Evolutionary conservation across 2,888 invertebrate genomes (phyloP).

Genomic region (Leucozona laternaria): DNA sequence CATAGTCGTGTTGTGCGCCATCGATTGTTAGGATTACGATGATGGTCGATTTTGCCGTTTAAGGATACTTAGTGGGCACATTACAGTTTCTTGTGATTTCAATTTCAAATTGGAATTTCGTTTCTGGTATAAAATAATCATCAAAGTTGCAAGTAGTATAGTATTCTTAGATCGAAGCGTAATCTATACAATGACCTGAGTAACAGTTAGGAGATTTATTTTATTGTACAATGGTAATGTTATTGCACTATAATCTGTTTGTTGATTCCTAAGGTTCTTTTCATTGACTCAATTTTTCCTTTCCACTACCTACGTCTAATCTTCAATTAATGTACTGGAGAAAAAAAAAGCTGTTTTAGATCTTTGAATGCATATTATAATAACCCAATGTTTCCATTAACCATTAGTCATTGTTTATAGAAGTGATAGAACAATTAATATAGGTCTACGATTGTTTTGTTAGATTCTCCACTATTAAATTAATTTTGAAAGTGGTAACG

Average conservation of each 20-base stretch:
- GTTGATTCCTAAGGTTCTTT: background rate
- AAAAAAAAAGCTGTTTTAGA: too few relatives aligned
- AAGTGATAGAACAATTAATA: too few relatives aligned
- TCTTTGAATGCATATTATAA: too few relatives aligned
- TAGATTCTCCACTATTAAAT: too few relatives aligned
- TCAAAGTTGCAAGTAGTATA: conserved; percentile 37
- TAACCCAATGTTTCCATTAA: too few relatives aligned
- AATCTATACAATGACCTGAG: background rate
- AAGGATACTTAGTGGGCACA: conserved; percentile 58
- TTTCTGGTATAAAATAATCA: conserved; percentile 64
- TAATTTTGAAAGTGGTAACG: too few relatives aligned
- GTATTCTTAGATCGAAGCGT: background rate
- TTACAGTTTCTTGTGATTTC: conserved; percentile 66
- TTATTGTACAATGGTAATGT: conserved; percentile 15
- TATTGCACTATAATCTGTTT: background rate
- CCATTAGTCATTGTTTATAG: too few relatives aligned
- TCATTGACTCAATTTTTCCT: background rate
- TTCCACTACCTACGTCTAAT: too few relatives aligned
- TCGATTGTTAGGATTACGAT: conserved; percentile 66
- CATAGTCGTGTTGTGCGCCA: conserved; percentile 38
- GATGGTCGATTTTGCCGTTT: conserved; percentile 64
- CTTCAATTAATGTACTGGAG: too few relatives aligned
- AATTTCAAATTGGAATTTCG: conserved; percentile 61
- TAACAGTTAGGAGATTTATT: background rate
- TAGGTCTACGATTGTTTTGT: too few relatives aligned